Conservation (phyloP, 2,888 invertebrate genomes). For the Cerceris ruficornis region DNA sequence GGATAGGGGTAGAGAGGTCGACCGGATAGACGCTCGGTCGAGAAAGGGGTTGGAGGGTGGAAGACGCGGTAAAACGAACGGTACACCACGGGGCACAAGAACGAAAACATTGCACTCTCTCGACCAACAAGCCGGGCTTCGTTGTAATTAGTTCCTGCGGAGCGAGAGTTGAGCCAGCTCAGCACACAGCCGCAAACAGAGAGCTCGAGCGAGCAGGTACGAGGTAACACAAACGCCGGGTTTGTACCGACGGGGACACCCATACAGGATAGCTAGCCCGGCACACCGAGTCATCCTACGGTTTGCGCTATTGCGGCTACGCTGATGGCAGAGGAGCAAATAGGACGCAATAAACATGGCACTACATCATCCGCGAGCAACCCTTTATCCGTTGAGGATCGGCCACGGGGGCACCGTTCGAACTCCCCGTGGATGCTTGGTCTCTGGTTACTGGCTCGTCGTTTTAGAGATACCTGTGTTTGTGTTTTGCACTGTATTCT, state of each 20-base stretch:
- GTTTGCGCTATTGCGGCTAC: slow-evolving; percentile 65
- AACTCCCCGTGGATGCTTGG: slow-evolving; percentile 58
- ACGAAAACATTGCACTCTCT: slow-evolving; percentile 73
- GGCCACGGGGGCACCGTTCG: slow-evolving; percentile 47
- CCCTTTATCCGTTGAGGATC: slow-evolving; percentile 72
- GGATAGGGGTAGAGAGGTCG: too few relatives aligned
- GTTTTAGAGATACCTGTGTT: slow-evolving; percentile 37
- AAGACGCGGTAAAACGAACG: slow-evolving; percentile 51
- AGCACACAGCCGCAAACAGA: slow-evolving; percentile 52
- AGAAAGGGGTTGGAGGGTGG: slow-evolving; percentile 1
- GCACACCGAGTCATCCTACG: slow-evolving; percentile 31
- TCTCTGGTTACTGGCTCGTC: slow-evolving; percentile 39
- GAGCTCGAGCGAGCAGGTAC: slow-evolving; percentile 22
- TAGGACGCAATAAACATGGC: slow-evolving; percentile 76
- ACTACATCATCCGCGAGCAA: slow-evolving; percentile 75
- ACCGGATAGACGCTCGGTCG: too few relatives aligned
- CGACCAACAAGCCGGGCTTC: slow-evolving; percentile 70
- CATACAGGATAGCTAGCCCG: neutral
- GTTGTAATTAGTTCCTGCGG: slow-evolving; percentile 75
- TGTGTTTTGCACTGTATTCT: slow-evolving; percentile 7
- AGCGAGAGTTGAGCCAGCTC: slow-evolving; percentile 69
- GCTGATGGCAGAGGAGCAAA: slow-evolving; percentile 67
- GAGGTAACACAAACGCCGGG: slow-evolving; percentile 11
- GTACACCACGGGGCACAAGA: slow-evolving; percentile 59
- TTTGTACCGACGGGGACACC: slow-evolving; percentile 1